Conservation (phyloP, 2,888 invertebrate species). For the Physocephala rufipes region DNA sequence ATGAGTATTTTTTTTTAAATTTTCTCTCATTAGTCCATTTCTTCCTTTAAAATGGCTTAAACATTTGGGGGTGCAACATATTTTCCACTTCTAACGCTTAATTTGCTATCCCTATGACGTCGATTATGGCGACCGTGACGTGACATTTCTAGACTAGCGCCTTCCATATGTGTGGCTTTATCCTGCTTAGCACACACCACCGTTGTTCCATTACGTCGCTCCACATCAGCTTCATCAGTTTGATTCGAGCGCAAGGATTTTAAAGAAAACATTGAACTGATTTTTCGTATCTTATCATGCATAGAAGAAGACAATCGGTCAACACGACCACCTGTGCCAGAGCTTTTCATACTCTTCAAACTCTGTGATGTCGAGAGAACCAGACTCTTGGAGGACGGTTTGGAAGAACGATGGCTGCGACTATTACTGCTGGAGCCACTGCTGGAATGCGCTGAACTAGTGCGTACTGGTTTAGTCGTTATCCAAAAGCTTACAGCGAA, state of each 20-base stretch:
- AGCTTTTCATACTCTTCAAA: conserved; percentile 54
- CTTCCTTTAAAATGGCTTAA: no score
- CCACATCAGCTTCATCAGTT: conserved; percentile 9
- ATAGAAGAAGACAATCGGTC: conserved; percentile 49
- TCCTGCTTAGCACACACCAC: background rate
- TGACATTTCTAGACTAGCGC: background rate
- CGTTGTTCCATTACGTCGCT: background rate
- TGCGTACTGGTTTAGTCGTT: conserved; percentile 75
- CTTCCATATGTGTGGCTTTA: conserved; percentile 24
- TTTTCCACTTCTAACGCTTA: conserved; percentile 17
- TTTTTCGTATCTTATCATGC: conserved; percentile 57
- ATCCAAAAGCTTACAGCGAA: conserved; percentile 80
- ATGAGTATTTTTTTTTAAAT: no score
- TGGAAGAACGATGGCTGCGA: conserved; percentile 42
- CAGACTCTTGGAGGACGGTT: conserved; percentile 55
- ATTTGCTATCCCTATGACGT: conserved; percentile 24
- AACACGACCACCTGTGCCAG: conserved; percentile 47
- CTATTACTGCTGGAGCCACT: conserved; percentile 39
- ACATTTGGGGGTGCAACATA: conserved; percentile 8
- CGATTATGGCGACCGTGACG: conserved; percentile 6
- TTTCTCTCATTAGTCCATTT: no score
- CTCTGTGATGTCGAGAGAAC: conserved; percentile 52
- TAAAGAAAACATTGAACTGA: conserved; percentile 62
- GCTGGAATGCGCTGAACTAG: conserved; percentile 53
- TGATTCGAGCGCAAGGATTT: conserved; percentile 52